Evolutionary conservation across 2,797 vertebrate species (phyloP).

Genomic region (Chlorospingus semifuscus): DNA sequence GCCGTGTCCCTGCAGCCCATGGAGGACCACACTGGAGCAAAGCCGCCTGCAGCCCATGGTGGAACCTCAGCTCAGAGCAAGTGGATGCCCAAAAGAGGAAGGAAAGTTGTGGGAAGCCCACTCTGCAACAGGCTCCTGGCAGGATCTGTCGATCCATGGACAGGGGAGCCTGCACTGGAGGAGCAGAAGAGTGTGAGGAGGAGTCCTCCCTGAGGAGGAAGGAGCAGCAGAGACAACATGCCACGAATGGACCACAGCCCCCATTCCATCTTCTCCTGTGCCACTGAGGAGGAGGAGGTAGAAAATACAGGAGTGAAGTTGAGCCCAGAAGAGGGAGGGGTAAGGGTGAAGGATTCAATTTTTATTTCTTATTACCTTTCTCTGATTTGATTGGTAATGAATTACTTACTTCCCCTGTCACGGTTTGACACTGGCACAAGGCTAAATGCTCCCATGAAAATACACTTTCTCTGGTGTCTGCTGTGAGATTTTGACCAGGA

Average conservation of each 20-base stretch:
- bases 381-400: not conserved
- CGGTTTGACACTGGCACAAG: too few relatives aligned
- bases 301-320: not conserved
- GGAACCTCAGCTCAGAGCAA: not conserved
- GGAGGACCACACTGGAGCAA: rapidly evolving
- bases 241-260: not conserved
- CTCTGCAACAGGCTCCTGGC: not conserved
- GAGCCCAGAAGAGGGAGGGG: not conserved
- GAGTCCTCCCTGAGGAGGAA: not conserved
- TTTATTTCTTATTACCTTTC: not conserved
- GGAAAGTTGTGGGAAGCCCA: not conserved
- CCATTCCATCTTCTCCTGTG: not conserved
- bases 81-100: not conserved
- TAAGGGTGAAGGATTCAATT: not conserved
- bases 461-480: too few relatives aligned
- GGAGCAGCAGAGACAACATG: not conserved
- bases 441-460: too few relatives aligned
- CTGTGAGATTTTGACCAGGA: too few relatives aligned
- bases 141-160: not conserved
- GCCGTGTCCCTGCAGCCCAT: not conserved
- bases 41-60: not conserved
- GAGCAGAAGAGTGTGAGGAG: not conserved
- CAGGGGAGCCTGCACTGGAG: not conserved
- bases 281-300: not conserved
- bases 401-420: not conserved